Evolutionary conservation across 2,888 invertebrate species (phyloP), one percentile per base, ranked within the genome.

Genomic region (Cotesia congregata): DNA sequence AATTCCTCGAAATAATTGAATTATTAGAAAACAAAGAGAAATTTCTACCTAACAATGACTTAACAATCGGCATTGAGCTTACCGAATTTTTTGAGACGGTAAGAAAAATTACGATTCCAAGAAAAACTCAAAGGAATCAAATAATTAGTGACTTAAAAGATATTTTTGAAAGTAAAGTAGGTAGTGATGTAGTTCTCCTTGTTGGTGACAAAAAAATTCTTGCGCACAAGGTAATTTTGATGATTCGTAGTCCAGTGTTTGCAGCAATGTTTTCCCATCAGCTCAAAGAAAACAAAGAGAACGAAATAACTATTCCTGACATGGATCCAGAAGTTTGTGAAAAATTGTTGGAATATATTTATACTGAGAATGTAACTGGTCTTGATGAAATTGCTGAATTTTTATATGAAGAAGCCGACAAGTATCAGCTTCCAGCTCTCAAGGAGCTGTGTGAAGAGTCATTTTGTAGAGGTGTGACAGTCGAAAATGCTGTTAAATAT

Each of bases 171-270:
- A 59, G n/a, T 30, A 30, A 15, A 17, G 20, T 0, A 6, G 30
- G 17, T 17, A 60, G 74, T 39, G 76, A 77, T 39, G 39, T 77
- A 12, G 61, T 17, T 6, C 4, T 77, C 9, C 4, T 73, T 1
- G 64, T 64, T n/a, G 50, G 60, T n/a, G 64, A 38, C 0, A 15
- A 39, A n/a, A 59, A 61, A 69, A 30, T 77, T 73, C 7, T 2
- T 6, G 76, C 73, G 5, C 68, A 68, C 17, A 73, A 62, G 60
- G 30, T 15, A 7, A 68, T 77, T 30, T n/a, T 73, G n/a, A 71
- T 65, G n/a, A 69, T 69, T 9, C 72, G 73, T 1, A 73, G 72
- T 68, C 17, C 38, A 6, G 73, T 77, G 12, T 77, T 77, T 20
- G 15, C 5, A 12, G 41, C 69, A 1, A 77, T 73, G 69, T 50